phyloP scores from a whole-genome alignment of 2,888 invertebrate genomes.

The Scaeva pyrastri region DNA sequence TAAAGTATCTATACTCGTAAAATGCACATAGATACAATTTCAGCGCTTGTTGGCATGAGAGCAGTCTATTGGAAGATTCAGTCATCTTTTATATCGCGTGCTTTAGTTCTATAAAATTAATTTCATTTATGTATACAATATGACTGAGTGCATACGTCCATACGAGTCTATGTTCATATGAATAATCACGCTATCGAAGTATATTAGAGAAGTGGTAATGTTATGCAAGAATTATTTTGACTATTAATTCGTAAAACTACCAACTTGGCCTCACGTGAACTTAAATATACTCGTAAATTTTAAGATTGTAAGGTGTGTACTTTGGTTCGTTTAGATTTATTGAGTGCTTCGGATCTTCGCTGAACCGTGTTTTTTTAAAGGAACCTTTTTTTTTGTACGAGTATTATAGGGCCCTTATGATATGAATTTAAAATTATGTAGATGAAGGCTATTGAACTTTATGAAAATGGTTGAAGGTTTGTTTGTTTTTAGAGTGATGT shows the following conservation, averaged over 20 bases:
- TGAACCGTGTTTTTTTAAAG: neutral
- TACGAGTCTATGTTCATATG: conserved; percentile 8
- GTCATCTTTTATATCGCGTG: conserved; percentile 41
- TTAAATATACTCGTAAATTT: neutral
- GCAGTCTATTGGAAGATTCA: conserved; percentile 29
- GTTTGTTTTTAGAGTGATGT: neutral
- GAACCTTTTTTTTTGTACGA: neutral
- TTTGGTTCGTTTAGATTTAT: neutral
- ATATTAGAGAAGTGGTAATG: conserved; percentile 27
- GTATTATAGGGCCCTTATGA: neutral
- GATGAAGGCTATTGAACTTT: conserved; percentile 19
- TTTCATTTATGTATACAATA: conserved; percentile 3
- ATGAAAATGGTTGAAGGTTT: too few species aligned
- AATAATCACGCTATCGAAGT: conserved; percentile 27
- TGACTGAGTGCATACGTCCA: too few species aligned
- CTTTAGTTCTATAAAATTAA: conserved; percentile 17
- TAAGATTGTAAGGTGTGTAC: neutral
- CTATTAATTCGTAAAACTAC: conserved; percentile 6
- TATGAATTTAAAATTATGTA: neutral
- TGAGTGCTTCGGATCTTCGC: conserved; percentile 3
- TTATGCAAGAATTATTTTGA: conserved; percentile 39
- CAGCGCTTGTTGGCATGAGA: conserved; percentile 30
- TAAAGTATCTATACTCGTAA: neutral
- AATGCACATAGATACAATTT: neutral
- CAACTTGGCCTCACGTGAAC: conserved; percentile 17